Percentiles rank a stretch among this genome's conserved stretches.
Evolutionary conservation across 92 coral and sea anemone genomes (phyloP).

Genomic region (Epizoanthus stellaris): DNA sequence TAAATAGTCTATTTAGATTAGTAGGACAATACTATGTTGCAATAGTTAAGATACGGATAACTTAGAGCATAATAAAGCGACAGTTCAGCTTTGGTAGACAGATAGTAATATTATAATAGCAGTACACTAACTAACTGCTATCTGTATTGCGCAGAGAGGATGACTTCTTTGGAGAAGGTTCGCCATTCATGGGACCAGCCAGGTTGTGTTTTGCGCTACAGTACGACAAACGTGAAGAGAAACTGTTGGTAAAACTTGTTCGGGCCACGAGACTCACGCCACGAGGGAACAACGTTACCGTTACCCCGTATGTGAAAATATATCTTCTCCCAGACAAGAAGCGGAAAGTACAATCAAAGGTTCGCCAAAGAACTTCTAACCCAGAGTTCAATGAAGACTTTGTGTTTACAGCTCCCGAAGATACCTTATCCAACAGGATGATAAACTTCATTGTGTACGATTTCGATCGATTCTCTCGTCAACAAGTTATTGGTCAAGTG

Average conservation of each 20-base stretch:
- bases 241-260: constrained; percentile 59
- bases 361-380: constrained; percentile 82
- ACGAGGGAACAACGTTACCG: constrained; percentile 74
- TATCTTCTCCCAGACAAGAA: constrained; percentile 88
- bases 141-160: constrained; percentile 11
- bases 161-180: constrained; percentile 54
- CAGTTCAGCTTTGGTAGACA: too few species aligned
- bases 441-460: constrained; percentile 88
- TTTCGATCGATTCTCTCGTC: constrained; percentile 95
- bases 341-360: constrained; percentile 83
- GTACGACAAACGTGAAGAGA: constrained; percentile 69
- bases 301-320: constrained; percentile 83
- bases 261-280: constrained; percentile 86
- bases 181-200: constrained; percentile 86
- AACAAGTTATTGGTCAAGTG: constrained; percentile 93
- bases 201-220: constrained; percentile 74
- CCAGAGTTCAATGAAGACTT: constrained; percentile 93
- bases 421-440: constrained; percentile 68
- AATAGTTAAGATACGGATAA: too few species aligned
- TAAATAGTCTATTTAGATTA: too few species aligned
- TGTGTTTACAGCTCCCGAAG: constrained; percentile 72
- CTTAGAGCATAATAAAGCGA: too few species aligned
- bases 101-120: too few species aligned
- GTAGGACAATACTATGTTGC: too few species aligned
- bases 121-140: too few species aligned